Base-by-base conservation (phyloP, 2,113 vertebrate species). In the Phyllostomus discolor region DNA sequence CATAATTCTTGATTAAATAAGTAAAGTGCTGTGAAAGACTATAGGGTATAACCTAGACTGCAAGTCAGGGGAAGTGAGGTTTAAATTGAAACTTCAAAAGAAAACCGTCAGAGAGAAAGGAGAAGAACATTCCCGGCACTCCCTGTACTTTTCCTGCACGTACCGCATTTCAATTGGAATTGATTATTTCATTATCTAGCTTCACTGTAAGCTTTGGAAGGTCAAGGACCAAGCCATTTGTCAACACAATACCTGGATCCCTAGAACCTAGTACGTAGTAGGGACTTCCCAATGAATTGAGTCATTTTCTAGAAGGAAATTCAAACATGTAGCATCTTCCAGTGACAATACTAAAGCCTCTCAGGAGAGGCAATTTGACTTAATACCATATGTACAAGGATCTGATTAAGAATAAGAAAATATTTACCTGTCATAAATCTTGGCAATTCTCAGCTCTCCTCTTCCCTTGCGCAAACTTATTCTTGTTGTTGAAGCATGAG, bases 401-500 rank as follows among this genome's bases (percentile, higher is more conserved):
- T 69, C 54, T 94, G 79, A 73, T 52, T 57, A 89, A 84, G 48
- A 97, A 86, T 50, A 90, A 90, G 64, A 81, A 69, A 38, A 89
- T 72, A 79, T 81, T 98, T 98, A 99, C 99, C 99, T 99, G 98
- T 99, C 99, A 9, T 99, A 99, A 98, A 99, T 99, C 98, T 99
- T 99, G 84, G 99, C 99, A 88, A 99, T 99, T 75, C 99, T 99
- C 96, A 99, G 98, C 97, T 99, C 99, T 75, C 99, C 99, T 96
- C 99, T 99, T 70, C 99, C 99, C 93, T 99, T 99, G 95, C 99
- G 98, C 97, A 99, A 97, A 84, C 99, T 99, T 97, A 99, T 99
- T 91, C 99, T 99, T 69, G 99, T 99, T 95, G 99, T 99, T 1
- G 99, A 99, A 97, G 99, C 99, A 41, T 99, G 99, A 85, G 99